A percentile compares a stretch with the other conserved stretches of the same genome.
Evolutionary conservation across 1,140 invertebrate genomes (phyloP).

Genomic region (Atta cephalotes): DNA sequence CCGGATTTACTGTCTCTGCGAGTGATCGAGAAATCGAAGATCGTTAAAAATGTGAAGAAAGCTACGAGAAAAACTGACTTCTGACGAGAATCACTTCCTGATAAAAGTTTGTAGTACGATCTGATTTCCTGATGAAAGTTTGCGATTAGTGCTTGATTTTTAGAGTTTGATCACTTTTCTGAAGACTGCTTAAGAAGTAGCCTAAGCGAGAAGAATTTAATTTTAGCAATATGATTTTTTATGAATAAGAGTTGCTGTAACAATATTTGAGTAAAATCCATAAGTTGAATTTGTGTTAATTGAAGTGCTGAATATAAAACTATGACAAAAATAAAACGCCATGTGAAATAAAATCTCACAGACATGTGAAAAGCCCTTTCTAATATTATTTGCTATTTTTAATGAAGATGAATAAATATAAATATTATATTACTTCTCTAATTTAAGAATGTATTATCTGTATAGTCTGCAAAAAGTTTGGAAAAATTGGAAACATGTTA

Average conservation of each 20-base stretch:
- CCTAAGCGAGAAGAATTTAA: not conserved
- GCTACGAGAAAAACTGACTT: not conserved
- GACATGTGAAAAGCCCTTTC: too few relatives aligned
- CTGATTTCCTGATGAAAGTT: not conserved
- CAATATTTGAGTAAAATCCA: not conserved
- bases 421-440: too few relatives aligned
- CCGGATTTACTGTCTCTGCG: conserved; percentile 29
- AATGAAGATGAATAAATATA: too few relatives aligned
- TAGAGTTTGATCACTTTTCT: not conserved
- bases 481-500: too few relatives aligned
- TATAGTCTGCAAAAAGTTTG: too few relatives aligned
- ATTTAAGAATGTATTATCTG: too few relatives aligned
- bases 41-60: conserved; percentile 9
- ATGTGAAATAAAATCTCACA: too few relatives aligned
- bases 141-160: not conserved
- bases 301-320: not conserved
- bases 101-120: conserved; percentile 10
- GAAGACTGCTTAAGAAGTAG: not conserved
- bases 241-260: not conserved
- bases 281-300: not conserved
- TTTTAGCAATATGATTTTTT: not conserved
- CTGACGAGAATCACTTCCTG: conserved; percentile 13
- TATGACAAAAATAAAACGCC: not conserved
- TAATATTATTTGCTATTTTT: too few relatives aligned
- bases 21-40: conserved; percentile 8